phyloP scores from a whole-genome alignment of 2,888 invertebrate genomes.

The Euzophera pinguis region DNA sequence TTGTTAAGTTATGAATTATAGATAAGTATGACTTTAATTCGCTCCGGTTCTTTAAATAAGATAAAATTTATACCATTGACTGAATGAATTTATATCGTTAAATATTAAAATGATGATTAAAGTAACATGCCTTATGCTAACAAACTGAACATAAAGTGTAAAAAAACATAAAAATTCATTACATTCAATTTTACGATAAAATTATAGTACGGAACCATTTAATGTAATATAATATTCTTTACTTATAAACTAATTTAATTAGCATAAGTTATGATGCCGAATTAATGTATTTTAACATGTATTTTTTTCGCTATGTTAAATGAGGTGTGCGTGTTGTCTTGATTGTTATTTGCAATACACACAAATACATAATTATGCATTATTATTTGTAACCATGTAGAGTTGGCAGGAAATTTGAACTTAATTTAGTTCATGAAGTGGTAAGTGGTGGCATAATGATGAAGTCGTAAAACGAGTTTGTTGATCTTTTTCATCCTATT shows the following conservation, averaged over 20 bases:
- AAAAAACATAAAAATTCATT: background rate
- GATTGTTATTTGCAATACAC: constrained; percentile 46
- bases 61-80: background rate
- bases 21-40: too few species aligned
- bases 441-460: too few species aligned
- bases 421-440: background rate
- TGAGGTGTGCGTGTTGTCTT: constrained; percentile 55
- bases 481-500: too few species aligned
- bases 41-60: background rate
- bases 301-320: constrained; percentile 55
- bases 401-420: background rate
- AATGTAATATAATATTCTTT: constrained; percentile 25
- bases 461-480: too few species aligned
- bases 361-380: constrained; percentile 2
- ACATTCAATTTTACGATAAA: background rate
- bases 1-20: too few species aligned
- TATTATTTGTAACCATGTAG: constrained; percentile 8
- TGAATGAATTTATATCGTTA: too few species aligned
- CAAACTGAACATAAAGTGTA: background rate
- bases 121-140: background rate
- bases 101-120: background rate
- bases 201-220: constrained; percentile 29
- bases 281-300: constrained; percentile 53
- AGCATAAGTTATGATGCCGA: constrained; percentile 55
- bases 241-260: constrained; percentile 48